Conservation (phyloP, 2,888 invertebrate species). For the Panzeria rudis region DNA sequence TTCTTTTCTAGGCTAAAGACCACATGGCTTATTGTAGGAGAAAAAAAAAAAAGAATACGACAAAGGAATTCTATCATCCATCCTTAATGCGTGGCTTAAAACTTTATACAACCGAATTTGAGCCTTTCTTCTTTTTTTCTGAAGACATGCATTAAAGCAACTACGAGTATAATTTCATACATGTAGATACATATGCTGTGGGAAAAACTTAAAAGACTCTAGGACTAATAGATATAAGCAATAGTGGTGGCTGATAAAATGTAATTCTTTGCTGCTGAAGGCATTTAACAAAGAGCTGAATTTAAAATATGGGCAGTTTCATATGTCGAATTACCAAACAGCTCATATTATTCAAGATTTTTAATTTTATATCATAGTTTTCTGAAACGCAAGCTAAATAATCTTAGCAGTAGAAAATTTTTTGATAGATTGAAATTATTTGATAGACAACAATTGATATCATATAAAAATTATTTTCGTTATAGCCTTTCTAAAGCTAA, state of each 20-base stretch:
- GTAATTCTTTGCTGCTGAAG: conserved; percentile 61
- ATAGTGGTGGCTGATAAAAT: conserved; percentile 41
- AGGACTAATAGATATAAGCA: conserved; percentile 43
- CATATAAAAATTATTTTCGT: too few relatives aligned
- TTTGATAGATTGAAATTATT: too few relatives aligned
- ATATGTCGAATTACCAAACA: neutral
- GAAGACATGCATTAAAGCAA: conserved; percentile 19
- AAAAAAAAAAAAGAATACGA: neutral
- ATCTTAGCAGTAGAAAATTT: too few relatives aligned
- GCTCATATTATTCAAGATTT: neutral
- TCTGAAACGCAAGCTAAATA: too few relatives aligned
- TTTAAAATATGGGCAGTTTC: conserved; percentile 5
- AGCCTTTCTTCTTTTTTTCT: neutral
- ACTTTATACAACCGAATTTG: conserved; percentile 17
- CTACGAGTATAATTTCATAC: conserved; percentile 4
- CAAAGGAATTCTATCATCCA: conserved; percentile 1
- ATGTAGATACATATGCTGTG: conserved; percentile 14
- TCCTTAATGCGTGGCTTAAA: conserved; percentile 29
- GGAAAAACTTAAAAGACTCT: conserved; percentile 52
- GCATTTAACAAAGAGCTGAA: conserved; percentile 10
- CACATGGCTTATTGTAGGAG: conserved; percentile 14
- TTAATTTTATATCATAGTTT: neutral
- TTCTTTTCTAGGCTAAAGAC: conserved; percentile 33
- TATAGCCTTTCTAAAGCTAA: neutral
- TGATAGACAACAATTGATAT: too few relatives aligned